phyloP scores from a whole-genome alignment of 2,797 vertebrate genomes.

The Micromesistius poutassou region DNA sequence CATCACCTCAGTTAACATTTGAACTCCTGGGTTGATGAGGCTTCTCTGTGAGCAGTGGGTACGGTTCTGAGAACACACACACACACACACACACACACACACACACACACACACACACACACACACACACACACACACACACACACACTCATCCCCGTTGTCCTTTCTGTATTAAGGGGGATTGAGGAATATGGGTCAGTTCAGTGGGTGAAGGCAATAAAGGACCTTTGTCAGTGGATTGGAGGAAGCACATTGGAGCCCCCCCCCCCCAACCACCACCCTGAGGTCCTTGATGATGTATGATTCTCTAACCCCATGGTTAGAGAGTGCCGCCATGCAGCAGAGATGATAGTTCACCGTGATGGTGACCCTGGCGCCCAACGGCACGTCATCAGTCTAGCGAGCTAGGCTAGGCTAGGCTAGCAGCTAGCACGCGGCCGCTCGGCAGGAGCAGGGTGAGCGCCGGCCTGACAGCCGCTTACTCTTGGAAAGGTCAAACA shows the following conservation, averaged over 20 bases:
- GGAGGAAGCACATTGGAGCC: too few species aligned
- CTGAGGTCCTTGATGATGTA: slow-evolving; percentile 30
- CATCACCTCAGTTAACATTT: slow-evolving; percentile 55
- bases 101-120: too few species aligned
- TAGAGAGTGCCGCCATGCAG: slow-evolving; percentile 32
- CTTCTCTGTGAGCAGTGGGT: slow-evolving; percentile 41
- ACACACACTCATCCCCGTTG: too few species aligned
- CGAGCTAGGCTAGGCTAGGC: slow-evolving; percentile 9
- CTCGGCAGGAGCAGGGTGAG: neutral
- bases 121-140: too few species aligned
- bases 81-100: too few species aligned
- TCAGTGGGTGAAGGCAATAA: too few species aligned
- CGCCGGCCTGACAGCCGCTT: slow-evolving; percentile 54
- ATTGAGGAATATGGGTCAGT: too few species aligned
- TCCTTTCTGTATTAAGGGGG: too few species aligned
- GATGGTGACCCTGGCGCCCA: slow-evolving; percentile 43
- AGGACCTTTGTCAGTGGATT: too few species aligned
- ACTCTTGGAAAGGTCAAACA: slow-evolving; percentile 60
- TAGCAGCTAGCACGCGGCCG: neutral
- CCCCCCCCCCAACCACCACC: too few species aligned
- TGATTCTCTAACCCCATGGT: slow-evolving; percentile 25
- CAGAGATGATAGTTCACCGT: slow-evolving; percentile 43
- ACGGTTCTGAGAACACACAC: slow-evolving; percentile 12
- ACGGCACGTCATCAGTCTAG: slow-evolving; percentile 55
- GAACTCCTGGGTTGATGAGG: slow-evolving; percentile 45